phyloP scores from a whole-genome alignment of 2,888 invertebrate genomes.

The Ligdia adustata region DNA sequence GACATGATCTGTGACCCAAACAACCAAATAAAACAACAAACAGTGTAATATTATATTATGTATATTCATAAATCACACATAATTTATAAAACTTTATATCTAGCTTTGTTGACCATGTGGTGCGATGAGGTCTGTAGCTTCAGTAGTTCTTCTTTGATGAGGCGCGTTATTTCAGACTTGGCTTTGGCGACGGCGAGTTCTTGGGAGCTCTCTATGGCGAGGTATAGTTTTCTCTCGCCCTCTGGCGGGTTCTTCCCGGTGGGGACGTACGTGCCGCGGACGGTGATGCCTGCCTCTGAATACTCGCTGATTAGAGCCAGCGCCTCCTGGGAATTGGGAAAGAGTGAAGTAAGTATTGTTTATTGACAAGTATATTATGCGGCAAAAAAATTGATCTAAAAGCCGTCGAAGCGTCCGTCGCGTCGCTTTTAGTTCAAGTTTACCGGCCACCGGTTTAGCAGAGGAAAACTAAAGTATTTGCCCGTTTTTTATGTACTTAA shows the following conservation, averaged over 20 bases:
- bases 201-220: slow-evolving; percentile 99
- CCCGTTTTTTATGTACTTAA: too few species aligned
- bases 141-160: slow-evolving; percentile 98
- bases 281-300: slow-evolving; percentile 99
- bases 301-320: slow-evolving; percentile 99
- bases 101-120: slow-evolving; percentile 94
- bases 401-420: too few species aligned
- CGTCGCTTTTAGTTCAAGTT: too few species aligned
- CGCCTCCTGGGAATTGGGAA: too few species aligned
- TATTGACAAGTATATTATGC: too few species aligned
- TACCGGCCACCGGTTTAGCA: too few species aligned
- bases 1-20: too few species aligned
- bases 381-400: too few species aligned
- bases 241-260: slow-evolving; percentile 95
- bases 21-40: too few species aligned
- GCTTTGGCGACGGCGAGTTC: slow-evolving; percentile 98
- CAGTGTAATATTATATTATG: too few species aligned
- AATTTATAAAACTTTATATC: slow-evolving; percentile 95
- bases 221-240: slow-evolving; percentile 97
- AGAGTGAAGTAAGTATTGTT: slow-evolving; percentile 6
- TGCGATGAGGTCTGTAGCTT: slow-evolving; percentile 94
- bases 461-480: too few species aligned
- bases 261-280: slow-evolving; percentile 97
- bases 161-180: slow-evolving; percentile 97
- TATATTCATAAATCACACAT: slow-evolving; percentile 48